These are phyloP conservation scores for Anomalospiza imberbis DNA, from an alignment of 2,797 vertebrate genomes.

Conservation along the genomic window DNA sequence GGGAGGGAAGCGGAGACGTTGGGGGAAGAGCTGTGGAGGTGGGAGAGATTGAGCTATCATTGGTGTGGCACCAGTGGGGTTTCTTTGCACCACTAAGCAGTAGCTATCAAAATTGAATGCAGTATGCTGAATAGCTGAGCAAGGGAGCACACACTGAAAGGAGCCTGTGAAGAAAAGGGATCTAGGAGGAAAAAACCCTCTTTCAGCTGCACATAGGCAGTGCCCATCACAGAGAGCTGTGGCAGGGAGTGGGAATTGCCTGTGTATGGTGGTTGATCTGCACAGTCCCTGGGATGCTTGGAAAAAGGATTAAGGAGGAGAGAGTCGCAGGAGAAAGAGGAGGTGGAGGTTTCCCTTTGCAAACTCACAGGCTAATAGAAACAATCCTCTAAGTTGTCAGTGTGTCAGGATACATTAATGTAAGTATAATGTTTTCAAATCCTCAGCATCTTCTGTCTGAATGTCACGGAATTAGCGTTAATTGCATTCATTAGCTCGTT, in stretches of 20 bases:
- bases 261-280: not conserved
- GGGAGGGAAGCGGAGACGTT: not conserved
- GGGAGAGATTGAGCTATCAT: slow-evolving; percentile 43
- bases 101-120: not conserved
- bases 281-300: not conserved
- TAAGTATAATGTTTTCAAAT: slow-evolving; percentile 7
- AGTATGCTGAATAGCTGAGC: not conserved
- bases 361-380: slow-evolving; percentile 1
- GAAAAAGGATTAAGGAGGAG: slow-evolving; percentile 3
- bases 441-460: not conserved
- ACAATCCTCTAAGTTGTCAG: slow-evolving; percentile 13
- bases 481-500: not conserved
- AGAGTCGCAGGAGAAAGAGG: not conserved
- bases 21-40: slow-evolving; percentile 47
- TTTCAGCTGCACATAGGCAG: not conserved
- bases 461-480: not conserved
- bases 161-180: not conserved
- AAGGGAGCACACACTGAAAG: not conserved
- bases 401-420: slow-evolving; percentile 10
- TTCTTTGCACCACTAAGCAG: slow-evolving; percentile 20
- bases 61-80: not conserved
- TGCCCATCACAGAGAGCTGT: not conserved
- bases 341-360: not conserved
- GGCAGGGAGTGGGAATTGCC: not conserved
- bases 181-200: not conserved